Evolutionary conservation across 2,888 invertebrate species (phyloP).

Genomic region (Caenorhabditis sp.): DNA sequence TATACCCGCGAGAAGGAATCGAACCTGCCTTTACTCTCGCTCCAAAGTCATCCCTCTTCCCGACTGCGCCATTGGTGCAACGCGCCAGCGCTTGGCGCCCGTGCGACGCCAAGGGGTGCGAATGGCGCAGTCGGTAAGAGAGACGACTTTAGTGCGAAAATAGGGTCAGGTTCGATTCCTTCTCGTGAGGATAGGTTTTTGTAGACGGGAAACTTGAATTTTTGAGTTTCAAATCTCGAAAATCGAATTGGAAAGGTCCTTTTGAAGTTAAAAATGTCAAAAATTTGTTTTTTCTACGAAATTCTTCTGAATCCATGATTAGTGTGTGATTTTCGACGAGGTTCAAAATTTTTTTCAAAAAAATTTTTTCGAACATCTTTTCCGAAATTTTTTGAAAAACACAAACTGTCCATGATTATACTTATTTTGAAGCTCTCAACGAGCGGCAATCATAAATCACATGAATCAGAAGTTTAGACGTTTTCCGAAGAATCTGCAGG

Average conservation of each 20-base stretch:
- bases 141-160: background rate
- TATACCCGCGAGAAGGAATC: background rate
- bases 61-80: background rate
- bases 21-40: background rate
- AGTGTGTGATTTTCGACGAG: too few species aligned
- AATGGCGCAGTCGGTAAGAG: constrained; percentile 6
- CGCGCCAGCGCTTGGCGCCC: background rate
- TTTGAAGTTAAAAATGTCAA: background rate
- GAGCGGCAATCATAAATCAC: too few species aligned
- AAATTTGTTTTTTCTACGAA: background rate
- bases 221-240: background rate
- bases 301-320: background rate
- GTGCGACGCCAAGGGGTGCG: background rate
- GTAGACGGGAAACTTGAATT: background rate
- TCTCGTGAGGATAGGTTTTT: background rate
- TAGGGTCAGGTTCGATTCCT: background rate
- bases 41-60: constrained; percentile 10
- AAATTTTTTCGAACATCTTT: too few species aligned
- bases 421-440: too few species aligned
- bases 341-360: too few species aligned
- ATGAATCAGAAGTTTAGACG: too few species aligned
- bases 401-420: too few species aligned
- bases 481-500: too few species aligned
- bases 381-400: too few species aligned
- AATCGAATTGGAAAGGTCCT: too few species aligned